phyloP scores from a whole-genome alignment of 2,113 vertebrate species.

The Megaleporinus macrocephalus region DNA sequence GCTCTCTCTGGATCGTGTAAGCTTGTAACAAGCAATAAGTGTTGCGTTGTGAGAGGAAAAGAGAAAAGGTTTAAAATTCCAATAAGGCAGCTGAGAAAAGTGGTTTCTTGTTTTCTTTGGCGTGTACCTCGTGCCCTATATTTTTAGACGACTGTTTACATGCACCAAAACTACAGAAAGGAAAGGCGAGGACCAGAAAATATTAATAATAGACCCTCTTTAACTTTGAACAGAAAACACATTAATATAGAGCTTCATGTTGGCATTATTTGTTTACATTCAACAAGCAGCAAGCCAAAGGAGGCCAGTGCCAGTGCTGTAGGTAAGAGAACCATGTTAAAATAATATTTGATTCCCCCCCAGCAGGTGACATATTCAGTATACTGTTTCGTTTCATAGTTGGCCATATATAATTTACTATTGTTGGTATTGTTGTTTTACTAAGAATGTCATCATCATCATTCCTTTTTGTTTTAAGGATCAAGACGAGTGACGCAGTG shows the following conservation, averaged over 20 bases:
- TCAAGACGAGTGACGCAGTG: slow-evolving; percentile 74
- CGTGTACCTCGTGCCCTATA: too few species aligned
- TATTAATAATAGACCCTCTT: too few species aligned
- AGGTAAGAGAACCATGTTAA: slow-evolving; percentile 62
- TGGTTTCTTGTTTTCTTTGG: too few species aligned
- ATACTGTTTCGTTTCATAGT: not conserved
- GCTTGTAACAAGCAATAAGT: too few species aligned
- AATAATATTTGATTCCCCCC: not conserved
- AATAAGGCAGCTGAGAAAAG: not conserved
- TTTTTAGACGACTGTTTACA: too few species aligned
- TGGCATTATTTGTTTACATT: not conserved
- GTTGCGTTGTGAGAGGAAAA: too few species aligned
- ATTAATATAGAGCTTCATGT: too few species aligned
- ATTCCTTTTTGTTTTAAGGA: slow-evolving; percentile 59
- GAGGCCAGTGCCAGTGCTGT: slow-evolving; percentile 56
- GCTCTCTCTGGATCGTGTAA: too few species aligned
- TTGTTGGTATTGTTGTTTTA: not conserved
- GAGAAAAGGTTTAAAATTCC: too few species aligned
- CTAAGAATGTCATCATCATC: not conserved
- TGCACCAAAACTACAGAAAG: too few species aligned
- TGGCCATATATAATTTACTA: too few species aligned
- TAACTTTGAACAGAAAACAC: not conserved
- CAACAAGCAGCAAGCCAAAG: slow-evolving; percentile 61
- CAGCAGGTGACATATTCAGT: not conserved
- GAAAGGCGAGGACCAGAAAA: too few species aligned